These are phyloP conservation scores for Agelastica alni DNA, from an alignment of 2,888 invertebrate species.

Conservation along the genomic window DNA sequence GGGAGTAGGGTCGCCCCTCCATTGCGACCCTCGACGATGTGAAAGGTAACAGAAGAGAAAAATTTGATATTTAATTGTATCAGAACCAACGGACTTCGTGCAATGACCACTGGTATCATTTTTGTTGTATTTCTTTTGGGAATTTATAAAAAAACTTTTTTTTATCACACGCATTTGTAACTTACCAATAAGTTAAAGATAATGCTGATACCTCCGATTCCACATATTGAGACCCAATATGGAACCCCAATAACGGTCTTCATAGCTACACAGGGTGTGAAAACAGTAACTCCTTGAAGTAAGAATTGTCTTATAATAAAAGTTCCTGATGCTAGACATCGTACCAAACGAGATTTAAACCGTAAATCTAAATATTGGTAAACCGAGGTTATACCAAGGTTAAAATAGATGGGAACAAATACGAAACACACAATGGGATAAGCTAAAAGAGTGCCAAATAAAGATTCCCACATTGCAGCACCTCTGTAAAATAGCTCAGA, in stretches of 20 bases:
- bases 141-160: too few relatives aligned
- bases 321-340: slow-evolving; percentile 80
- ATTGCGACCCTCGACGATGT: too few relatives aligned
- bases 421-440: slow-evolving; percentile 83
- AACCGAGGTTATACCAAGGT: slow-evolving; percentile 81
- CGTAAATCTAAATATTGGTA: slow-evolving; percentile 85
- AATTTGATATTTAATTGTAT: too few relatives aligned
- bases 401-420: slow-evolving; percentile 85
- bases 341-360: slow-evolving; percentile 68
- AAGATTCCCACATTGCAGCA: slow-evolving; percentile 87
- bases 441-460: slow-evolving; percentile 81
- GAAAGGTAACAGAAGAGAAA: too few relatives aligned
- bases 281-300: slow-evolving; percentile 83
- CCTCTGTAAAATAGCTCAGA: slow-evolving; percentile 83
- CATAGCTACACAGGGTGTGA: slow-evolving; percentile 84
- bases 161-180: too few relatives aligned
- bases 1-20: too few relatives aligned
- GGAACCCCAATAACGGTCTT: slow-evolving; percentile 83
- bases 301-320: slow-evolving; percentile 78
- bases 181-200: slow-evolving; percentile 83
- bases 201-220: slow-evolving; percentile 76
- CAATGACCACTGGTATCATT: too few relatives aligned
- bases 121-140: too few relatives aligned
- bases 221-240: slow-evolving; percentile 81
- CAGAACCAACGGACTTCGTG: too few relatives aligned